Conservation (phyloP, 2,888 invertebrate genomes). For the Stenodera caucasica region DNA sequence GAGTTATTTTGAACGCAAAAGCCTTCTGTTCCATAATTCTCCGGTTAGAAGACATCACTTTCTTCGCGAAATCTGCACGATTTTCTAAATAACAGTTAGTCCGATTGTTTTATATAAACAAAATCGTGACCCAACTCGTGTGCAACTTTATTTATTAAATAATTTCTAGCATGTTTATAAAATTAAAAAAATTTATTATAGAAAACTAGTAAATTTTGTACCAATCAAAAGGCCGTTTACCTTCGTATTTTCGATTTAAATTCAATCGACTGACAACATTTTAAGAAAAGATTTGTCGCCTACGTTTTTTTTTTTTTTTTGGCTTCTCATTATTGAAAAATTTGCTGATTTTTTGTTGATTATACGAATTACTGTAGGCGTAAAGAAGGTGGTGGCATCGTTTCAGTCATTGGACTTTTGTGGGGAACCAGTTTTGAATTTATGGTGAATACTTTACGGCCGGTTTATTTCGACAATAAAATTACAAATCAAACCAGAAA, state of each 20-base stretch:
- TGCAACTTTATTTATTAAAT: background rate
- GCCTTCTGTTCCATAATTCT: too few relatives aligned
- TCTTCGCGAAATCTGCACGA: background rate
- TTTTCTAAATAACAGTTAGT: background rate
- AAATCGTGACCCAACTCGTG: background rate
- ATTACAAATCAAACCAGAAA: conserved; percentile 5
- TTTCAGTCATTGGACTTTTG: conserved; percentile 5
- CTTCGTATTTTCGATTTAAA: too few relatives aligned
- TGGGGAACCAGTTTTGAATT: background rate
- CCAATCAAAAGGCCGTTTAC: background rate
- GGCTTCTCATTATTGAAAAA: background rate
- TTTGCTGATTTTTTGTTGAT: background rate
- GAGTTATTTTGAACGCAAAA: too few relatives aligned
- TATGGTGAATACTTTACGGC: background rate
- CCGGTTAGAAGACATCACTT: too few relatives aligned
- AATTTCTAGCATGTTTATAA: background rate
- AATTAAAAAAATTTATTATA: too few relatives aligned
- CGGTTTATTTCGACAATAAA: conserved; percentile 1
- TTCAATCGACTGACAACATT: too few relatives aligned
- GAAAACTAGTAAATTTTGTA: too few relatives aligned
- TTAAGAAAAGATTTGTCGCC: background rate
- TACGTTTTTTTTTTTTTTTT: background rate
- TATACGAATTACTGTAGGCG: background rate
- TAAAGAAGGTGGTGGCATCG: background rate
- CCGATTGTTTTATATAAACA: background rate